Percentiles rank a stretch among this genome's conserved stretches.
These are phyloP conservation scores for Leuciscus idus DNA, from an alignment of 2,113 vertebrate species.

Conservation along the genomic window DNA sequence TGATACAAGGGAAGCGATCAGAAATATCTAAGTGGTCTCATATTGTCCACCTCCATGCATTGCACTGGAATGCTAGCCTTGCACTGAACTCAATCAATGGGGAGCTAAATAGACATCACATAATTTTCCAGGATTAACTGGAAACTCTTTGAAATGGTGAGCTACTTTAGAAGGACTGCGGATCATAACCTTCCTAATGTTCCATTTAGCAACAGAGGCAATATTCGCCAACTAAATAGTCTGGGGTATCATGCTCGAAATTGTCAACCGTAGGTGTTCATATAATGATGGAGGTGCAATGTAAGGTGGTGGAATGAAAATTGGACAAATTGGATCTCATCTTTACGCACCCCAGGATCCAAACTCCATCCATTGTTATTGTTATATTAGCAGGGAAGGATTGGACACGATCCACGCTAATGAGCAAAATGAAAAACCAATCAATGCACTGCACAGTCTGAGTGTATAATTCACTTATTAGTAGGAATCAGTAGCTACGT, in stretches of 20 bases:
- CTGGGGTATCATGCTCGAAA: constrained; percentile 29
- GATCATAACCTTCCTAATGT: constrained; percentile 37
- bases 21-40: not conserved
- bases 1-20: not conserved
- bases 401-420: constrained; percentile 11
- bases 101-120: constrained; percentile 7
- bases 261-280: constrained; percentile 26
- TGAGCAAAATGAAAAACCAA: constrained; percentile 11
- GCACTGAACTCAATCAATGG: constrained; percentile 17
- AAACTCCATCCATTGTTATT: constrained; percentile 26
- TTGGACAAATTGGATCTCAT: constrained; percentile 40
- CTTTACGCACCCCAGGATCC: constrained; percentile 31
- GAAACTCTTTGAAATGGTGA: constrained; percentile 7
- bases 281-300: constrained; percentile 25
- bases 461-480: constrained; percentile 16
- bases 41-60: not conserved
- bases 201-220: constrained; percentile 6
- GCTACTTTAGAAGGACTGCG: constrained; percentile 11
- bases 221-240: constrained; percentile 9
- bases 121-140: constrained; percentile 18
- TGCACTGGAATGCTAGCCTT: not conserved
- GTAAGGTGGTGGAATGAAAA: constrained; percentile 17
- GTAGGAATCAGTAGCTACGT: constrained; percentile 6
- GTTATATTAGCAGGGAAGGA: constrained; percentile 11
- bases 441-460: constrained; percentile 23